These are phyloP conservation scores for Porites lobata DNA, from an alignment of 92 coral and sea anemone species.

Conservation along the genomic window DNA sequence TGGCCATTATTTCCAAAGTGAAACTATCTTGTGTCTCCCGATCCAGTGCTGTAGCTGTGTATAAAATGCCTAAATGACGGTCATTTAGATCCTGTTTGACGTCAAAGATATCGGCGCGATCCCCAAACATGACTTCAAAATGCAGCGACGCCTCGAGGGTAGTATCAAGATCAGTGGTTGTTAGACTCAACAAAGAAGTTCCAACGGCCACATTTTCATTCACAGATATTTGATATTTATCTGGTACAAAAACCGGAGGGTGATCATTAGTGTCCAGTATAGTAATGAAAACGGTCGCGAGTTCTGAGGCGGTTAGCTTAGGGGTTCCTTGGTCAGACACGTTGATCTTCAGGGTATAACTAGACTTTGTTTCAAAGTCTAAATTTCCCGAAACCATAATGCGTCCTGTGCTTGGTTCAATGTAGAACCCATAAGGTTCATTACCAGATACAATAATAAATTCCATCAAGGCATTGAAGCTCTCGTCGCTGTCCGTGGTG, in stretches of 20 bases:
- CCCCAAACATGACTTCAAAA: conserved; percentile 77
- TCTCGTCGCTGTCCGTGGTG: conserved; percentile 76
- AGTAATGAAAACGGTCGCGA: conserved; percentile 68
- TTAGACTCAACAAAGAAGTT: conserved; percentile 63
- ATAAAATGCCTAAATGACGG: conserved; percentile 59
- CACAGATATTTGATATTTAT: conserved; percentile 59
- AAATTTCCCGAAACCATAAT: conserved; percentile 82
- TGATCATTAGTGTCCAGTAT: conserved; percentile 86
- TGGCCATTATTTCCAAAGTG: conserved; percentile 62
- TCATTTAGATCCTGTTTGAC: conserved; percentile 64
- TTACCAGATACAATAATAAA: conserved; percentile 83
- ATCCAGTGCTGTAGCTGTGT: conserved; percentile 68
- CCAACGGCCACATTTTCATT: conserved; percentile 80
- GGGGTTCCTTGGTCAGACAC: conserved; percentile 90
- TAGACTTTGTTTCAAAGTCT: conserved; percentile 69
- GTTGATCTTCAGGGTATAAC: conserved; percentile 80
- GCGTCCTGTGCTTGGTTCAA: conserved; percentile 76
- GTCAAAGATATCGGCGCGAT: conserved; percentile 69
- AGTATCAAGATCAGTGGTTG: conserved; percentile 75
- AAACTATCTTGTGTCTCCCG: conserved; percentile 70
- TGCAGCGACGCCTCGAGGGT: conserved; percentile 60
- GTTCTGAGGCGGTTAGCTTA: conserved; percentile 51
- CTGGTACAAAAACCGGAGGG: conserved; percentile 81
- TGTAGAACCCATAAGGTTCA: conserved; percentile 86
- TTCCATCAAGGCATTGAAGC: conserved; percentile 62